Conservation (phyloP, 2,888 invertebrate genomes). For the Cerceris ruficornis region DNA sequence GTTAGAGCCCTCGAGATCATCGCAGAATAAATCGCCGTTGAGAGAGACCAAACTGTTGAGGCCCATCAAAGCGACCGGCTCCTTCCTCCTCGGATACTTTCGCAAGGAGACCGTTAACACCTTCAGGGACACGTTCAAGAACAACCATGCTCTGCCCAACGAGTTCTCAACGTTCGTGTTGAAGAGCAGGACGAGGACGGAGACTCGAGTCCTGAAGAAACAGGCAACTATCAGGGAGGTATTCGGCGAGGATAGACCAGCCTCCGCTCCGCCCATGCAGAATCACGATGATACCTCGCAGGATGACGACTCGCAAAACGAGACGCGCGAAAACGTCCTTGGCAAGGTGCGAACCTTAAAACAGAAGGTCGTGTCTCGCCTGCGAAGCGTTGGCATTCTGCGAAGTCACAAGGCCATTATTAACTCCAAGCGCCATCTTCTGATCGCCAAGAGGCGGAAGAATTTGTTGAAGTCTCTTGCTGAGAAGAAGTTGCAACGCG, state of each 20-base stretch:
- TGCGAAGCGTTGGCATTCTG: conserved; percentile 78
- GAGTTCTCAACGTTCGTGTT: conserved; percentile 88
- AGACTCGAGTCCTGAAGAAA: conserved; percentile 88
- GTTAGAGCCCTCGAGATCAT: conserved; percentile 55
- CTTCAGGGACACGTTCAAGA: conserved; percentile 87
- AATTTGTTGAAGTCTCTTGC: conserved; percentile 75
- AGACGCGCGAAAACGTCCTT: conserved; percentile 64
- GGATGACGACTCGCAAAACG: conserved; percentile 78
- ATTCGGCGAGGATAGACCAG: conserved; percentile 91
- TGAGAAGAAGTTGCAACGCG: conserved; percentile 71
- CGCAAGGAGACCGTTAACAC: conserved; percentile 87
- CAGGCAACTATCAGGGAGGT: conserved; percentile 91
- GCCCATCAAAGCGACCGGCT: conserved; percentile 80
- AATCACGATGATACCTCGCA: conserved; percentile 82
- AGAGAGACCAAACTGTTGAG: conserved; percentile 71
- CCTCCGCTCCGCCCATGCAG: conserved; percentile 90
- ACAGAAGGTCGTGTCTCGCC: conserved; percentile 75
- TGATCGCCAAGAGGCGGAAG: conserved; percentile 74
- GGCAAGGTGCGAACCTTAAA: conserved; percentile 66
- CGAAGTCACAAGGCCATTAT: conserved; percentile 78
- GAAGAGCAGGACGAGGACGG: conserved; percentile 89
- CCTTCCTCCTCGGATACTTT: conserved; percentile 86
- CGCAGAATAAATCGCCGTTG: conserved; percentile 69
- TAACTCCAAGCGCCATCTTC: conserved; percentile 77
- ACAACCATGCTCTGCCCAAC: conserved; percentile 84